Evolutionary conservation across 2,113 vertebrate genomes (phyloP).

Genomic region (Sinocyclocheilus anophthalmus): DNA sequence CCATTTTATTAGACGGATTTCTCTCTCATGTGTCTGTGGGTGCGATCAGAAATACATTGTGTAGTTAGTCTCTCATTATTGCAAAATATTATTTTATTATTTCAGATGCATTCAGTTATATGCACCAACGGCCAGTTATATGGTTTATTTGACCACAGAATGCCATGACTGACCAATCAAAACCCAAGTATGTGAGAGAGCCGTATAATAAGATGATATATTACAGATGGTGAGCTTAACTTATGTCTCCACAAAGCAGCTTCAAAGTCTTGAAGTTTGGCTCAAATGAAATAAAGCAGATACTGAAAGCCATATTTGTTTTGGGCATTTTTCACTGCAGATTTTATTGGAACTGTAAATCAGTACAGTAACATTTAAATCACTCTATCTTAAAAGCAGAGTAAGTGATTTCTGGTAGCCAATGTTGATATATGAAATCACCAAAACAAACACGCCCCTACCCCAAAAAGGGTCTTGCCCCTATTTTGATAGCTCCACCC

Average conservation of each 20-base stretch:
- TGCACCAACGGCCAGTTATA: neutral
- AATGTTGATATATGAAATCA: no score
- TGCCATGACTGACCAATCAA: neutral
- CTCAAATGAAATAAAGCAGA: neutral
- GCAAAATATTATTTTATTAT: neutral
- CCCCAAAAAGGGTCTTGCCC: no score
- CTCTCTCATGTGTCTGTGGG: neutral
- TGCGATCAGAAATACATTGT: neutral
- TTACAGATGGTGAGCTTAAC: no score
- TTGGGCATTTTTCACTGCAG: neutral
- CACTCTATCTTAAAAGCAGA: neutral
- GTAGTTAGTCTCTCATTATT: neutral
- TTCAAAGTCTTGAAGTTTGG: neutral
- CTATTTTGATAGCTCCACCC: no score
- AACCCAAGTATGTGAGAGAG: neutral
- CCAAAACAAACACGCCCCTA: no score
- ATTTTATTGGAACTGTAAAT: neutral
- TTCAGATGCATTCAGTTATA: neutral
- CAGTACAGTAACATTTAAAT: neutral
- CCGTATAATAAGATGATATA: neutral
- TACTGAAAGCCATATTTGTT: neutral
- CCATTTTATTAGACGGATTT: neutral
- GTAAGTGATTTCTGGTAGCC: no score
- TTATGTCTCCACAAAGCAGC: neutral
- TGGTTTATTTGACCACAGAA: neutral